Evolutionary conservation across 2,888 invertebrate species (phyloP).

Genomic region (Melinaea menophilus): DNA sequence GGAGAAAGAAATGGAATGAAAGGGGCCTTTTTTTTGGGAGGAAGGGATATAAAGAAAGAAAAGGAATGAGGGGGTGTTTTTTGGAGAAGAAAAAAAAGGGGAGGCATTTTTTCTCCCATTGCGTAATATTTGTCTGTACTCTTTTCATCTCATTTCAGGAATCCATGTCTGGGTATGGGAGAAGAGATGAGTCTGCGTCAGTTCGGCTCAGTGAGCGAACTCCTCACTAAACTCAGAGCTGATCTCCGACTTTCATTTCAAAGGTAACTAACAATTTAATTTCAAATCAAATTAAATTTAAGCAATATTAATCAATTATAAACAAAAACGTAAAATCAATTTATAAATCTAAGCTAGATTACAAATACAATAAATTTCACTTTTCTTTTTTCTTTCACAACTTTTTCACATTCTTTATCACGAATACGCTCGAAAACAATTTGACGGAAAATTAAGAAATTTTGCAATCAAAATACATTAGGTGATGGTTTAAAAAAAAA

Average conservation of each 20-base stretch:
- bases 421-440: too few species aligned
- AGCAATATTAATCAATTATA: neutral
- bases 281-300: neutral
- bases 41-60: too few species aligned
- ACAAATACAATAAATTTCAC: neutral
- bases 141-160: slow-evolving; percentile 58
- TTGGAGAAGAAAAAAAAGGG: too few species aligned
- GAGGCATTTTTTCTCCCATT: too few species aligned
- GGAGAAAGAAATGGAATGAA: too few species aligned
- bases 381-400: too few species aligned
- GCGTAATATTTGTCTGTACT: neutral
- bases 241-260: slow-evolving; percentile 92
- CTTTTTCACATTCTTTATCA: too few species aligned
- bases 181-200: slow-evolving; percentile 92
- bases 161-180: slow-evolving; percentile 82
- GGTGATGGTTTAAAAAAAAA: too few species aligned
- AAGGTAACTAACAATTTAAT: slow-evolving; percentile 77
- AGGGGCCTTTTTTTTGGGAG: too few species aligned
- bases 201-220: slow-evolving; percentile 91
- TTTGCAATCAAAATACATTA: too few species aligned
- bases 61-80: too few species aligned
- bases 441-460: too few species aligned
- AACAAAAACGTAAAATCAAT: neutral
- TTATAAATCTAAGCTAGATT: neutral
- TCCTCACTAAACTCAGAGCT: slow-evolving; percentile 89